Evolutionary conservation across 2,888 invertebrate genomes (phyloP).

Genomic region (Prostheceraeus crozeri): DNA sequence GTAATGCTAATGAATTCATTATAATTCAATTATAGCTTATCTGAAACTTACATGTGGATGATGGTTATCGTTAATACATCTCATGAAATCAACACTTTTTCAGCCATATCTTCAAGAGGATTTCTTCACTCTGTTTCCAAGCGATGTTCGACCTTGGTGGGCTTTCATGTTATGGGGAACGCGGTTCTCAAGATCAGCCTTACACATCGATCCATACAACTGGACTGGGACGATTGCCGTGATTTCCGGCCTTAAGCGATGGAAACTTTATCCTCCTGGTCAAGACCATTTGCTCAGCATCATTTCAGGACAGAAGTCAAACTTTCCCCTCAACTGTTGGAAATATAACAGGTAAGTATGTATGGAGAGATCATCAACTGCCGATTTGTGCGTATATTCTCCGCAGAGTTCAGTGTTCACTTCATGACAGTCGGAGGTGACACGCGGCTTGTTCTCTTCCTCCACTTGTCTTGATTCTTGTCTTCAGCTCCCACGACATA

Average conservation of each 20-base stretch:
- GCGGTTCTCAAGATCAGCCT: conserved; percentile 48
- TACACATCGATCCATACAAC: conserved; percentile 57
- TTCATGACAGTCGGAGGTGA: too few species aligned
- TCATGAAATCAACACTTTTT: too few species aligned
- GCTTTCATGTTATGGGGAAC: conserved; percentile 56
- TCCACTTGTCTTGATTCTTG: too few species aligned
- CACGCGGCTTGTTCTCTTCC: too few species aligned
- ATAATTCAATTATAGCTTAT: too few species aligned
- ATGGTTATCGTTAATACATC: too few species aligned
- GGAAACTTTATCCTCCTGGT: conserved; percentile 56
- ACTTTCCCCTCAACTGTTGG: conserved; percentile 19
- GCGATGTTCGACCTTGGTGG: conserved; percentile 52
- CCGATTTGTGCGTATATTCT: not conserved
- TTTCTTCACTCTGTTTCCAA: conserved; percentile 50
- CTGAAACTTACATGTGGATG: too few species aligned
- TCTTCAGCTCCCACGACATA: too few species aligned
- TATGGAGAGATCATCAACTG: too few species aligned
- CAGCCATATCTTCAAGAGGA: conserved; percentile 50
- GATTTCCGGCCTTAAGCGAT: conserved; percentile 49
- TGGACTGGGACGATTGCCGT: conserved; percentile 57
- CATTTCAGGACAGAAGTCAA: not conserved
- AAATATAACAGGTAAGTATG: conserved; percentile 53
- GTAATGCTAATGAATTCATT: too few species aligned
- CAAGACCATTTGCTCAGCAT: conserved; percentile 50
- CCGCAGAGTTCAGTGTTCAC: too few species aligned